These are phyloP conservation scores for Camelus bactrianus DNA, from an alignment of 2,113 vertebrate genomes.

Conservation along the genomic window DNA sequence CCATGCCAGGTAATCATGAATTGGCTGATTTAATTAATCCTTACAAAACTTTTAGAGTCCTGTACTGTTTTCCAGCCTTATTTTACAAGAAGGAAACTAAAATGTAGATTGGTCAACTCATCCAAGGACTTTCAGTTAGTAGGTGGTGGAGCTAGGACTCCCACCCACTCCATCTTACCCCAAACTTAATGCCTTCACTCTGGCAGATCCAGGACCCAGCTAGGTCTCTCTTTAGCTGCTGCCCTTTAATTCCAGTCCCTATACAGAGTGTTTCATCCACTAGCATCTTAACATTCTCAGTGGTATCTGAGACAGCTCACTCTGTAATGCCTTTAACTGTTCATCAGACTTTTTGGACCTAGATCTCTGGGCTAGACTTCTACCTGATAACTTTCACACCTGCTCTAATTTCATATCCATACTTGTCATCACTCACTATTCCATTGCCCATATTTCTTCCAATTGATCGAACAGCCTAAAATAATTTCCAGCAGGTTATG, in stretches of 20 bases:
- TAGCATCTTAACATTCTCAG: neutral
- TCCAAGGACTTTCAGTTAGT: neutral
- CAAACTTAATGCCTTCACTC: neutral
- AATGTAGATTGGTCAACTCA: neutral
- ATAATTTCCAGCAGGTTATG: neutral
- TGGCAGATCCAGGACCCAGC: neutral
- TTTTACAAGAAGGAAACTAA: constrained; percentile 10
- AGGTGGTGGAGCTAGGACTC: neutral
- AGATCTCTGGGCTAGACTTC: neutral
- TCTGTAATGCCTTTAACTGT: neutral
- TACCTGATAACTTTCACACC: neutral
- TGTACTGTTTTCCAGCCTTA: constrained; percentile 1
- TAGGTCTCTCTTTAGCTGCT: neutral
- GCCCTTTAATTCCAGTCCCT: neutral
- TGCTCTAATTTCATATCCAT: neutral
- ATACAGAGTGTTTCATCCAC: neutral
- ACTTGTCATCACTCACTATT: neutral
- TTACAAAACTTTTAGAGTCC: neutral
- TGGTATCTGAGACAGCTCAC: neutral
- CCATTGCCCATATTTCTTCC: neutral
- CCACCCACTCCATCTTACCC: neutral
- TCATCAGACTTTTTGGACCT: neutral
- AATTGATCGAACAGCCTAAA: neutral
- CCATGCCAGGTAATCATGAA: neutral
- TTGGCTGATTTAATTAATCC: neutral